Evolutionary conservation across 2,888 invertebrate genomes (phyloP), one percentile per base, ranked within the genome.

Genomic region (Neuroscelio doddi): DNA sequence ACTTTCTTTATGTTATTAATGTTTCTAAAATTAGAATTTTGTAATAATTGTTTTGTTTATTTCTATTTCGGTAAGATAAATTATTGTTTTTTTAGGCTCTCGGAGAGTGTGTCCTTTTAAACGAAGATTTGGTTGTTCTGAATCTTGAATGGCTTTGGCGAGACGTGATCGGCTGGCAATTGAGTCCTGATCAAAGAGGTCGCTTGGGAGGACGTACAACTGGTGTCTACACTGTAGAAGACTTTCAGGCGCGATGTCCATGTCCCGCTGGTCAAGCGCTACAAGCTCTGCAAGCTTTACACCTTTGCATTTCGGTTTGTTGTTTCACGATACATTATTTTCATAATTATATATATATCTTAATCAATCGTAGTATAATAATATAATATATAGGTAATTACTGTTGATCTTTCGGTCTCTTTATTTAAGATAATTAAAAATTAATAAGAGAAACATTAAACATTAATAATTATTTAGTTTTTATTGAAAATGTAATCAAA

Each of bases 231-330:
- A 89, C 91, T 1, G 84, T 88, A 8, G 91, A 92, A 72, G 92
- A 93, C 81, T 91, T 93, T 78, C 92, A 91, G 82, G 87, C 90
- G 32, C 87, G 90, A 73, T 90, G 91, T 26, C 90, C 91, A 44
- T 89, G 90, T 58, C 92, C 92, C 73, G 90, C 91, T 2, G 82
- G 87, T 52, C 90, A 91, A 73, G 87, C 92, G 71, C 85, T 93
- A 41, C 89, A 90, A 77, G 85, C 90, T 63, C 82, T 93, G 39
- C 91, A 92, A 83, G 90, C 92, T 3, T 85, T 93, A 56, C 90
- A 91, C 77, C 82, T 93, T 42, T 92, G 92, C 76, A 88, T 90
- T 55, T 86, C 87, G 80, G 89, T 89, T 80, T 62, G 71, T 70
- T 16, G 4, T n/a, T 56, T 26, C 7, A 21, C 21, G n/a, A n/a